Percentiles rank a stretch among this genome's conserved stretches.
These are phyloP conservation scores for Dipodomys stephensi DNA, from an alignment of 2,113 vertebrate species.

Conservation along the genomic window DNA sequence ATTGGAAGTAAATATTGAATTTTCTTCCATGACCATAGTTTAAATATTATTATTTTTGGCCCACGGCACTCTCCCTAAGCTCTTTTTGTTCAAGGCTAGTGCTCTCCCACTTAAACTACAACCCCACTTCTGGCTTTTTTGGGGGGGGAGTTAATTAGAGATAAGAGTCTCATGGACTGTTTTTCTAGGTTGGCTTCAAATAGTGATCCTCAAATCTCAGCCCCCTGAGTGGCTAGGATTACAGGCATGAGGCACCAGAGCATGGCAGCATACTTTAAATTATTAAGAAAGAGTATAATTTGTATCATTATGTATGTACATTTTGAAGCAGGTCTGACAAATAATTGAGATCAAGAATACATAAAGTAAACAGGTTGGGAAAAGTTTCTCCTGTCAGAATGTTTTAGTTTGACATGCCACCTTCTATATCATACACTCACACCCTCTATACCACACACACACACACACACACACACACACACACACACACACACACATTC, in stretches of 20 bases:
- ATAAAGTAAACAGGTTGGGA: too few relatives aligned
- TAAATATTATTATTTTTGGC: neutral
- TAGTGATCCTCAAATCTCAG: too few relatives aligned
- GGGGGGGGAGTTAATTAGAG: too few relatives aligned
- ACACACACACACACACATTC: neutral
- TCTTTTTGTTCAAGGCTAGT: too few relatives aligned
- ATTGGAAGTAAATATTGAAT: neutral
- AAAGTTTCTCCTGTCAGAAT: neutral
- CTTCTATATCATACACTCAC: neutral
- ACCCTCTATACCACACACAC: neutral
- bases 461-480: neutral
- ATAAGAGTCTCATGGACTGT: too few relatives aligned
- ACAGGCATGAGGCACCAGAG: too few relatives aligned
- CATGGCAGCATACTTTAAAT: neutral
- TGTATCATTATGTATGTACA: neutral
- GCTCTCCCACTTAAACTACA: too few relatives aligned
- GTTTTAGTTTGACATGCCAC: neutral
- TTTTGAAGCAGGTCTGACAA: constrained; percentile 14
- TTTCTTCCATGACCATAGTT: neutral
- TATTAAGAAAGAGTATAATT: neutral
- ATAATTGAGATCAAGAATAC: neutral
- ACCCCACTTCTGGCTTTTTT: too few relatives aligned
- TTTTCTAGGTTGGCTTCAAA: too few relatives aligned
- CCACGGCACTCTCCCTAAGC: too few relatives aligned
- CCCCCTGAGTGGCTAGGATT: too few relatives aligned